Percentiles rank a stretch among this genome's conserved stretches.
These are phyloP conservation scores for Aphrophora alni DNA, from an alignment of 2,888 invertebrate species.

Conservation along the genomic window DNA sequence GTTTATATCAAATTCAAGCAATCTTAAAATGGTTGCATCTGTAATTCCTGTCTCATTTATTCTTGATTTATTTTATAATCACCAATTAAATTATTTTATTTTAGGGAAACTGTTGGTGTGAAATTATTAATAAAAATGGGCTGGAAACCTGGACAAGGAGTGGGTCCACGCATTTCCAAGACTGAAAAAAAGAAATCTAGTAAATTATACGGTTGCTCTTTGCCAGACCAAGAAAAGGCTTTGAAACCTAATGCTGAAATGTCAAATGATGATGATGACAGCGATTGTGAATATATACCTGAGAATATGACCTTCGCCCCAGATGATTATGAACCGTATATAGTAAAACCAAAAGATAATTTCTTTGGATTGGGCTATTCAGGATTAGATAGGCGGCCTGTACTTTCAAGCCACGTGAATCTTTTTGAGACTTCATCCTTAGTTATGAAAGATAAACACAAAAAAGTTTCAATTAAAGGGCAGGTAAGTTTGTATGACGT, in stretches of 20 bases:
- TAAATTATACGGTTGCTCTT: slow-evolving; percentile 58
- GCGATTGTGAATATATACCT: slow-evolving; percentile 63
- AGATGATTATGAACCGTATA: slow-evolving; percentile 78
- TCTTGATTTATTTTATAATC: too few species aligned
- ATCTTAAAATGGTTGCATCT: too few species aligned
- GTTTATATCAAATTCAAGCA: too few species aligned
- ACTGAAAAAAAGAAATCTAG: slow-evolving; percentile 54
- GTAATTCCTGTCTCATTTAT: too few species aligned
- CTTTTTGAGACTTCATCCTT: slow-evolving; percentile 60
- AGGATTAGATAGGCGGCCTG: slow-evolving; percentile 72
- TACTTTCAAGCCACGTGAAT: slow-evolving; percentile 61
- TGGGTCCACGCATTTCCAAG: slow-evolving; percentile 67
- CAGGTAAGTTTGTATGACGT: slow-evolving; percentile 55
- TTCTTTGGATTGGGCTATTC: slow-evolving; percentile 77
- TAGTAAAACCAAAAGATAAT: slow-evolving; percentile 78
- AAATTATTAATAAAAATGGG: slow-evolving; percentile 88
- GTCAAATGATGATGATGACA: slow-evolving; percentile 58
- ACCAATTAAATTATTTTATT: slow-evolving; percentile 37
- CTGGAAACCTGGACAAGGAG: slow-evolving; percentile 89
- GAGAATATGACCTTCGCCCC: slow-evolving; percentile 74
- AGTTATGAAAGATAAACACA: slow-evolving; percentile 65
- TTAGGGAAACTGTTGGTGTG: slow-evolving; percentile 87
- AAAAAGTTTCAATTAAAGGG: slow-evolving; percentile 62
- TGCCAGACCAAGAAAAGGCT: slow-evolving; percentile 56
- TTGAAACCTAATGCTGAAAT: slow-evolving; percentile 53